Evolutionary conservation across 2,797 vertebrate species (phyloP).

Genomic region (Amphiprion clarkii): DNA sequence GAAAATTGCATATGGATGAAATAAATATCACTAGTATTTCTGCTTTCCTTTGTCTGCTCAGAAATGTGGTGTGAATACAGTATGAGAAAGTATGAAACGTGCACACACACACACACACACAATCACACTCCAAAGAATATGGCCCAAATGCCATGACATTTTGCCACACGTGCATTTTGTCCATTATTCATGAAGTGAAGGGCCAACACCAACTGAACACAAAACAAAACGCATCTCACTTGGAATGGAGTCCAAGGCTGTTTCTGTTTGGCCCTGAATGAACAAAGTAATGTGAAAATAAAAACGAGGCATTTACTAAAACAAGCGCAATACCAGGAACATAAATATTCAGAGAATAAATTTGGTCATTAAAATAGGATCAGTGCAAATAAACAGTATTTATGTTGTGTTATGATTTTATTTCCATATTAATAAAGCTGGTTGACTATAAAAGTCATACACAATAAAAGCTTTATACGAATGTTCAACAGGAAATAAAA

Average conservation of each 20-base stretch:
- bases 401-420: neutral
- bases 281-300: neutral
- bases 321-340: neutral
- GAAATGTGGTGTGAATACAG: conserved; percentile 21
- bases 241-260: conserved; percentile 20
- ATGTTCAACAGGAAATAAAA: neutral
- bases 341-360: neutral
- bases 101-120: neutral
- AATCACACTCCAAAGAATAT: conserved; percentile 30
- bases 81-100: conserved; percentile 1
- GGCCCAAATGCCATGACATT: conserved; percentile 84
- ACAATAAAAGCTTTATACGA: neutral
- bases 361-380: neutral
- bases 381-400: neutral
- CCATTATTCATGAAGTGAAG: conserved; percentile 81
- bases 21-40: conserved; percentile 7
- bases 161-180: conserved; percentile 69
- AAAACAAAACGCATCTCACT: conserved; percentile 50
- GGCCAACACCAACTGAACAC: conserved; percentile 50
- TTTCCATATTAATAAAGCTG: neutral
- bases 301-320: neutral
- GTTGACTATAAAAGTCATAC: no score
- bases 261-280: conserved; percentile 22
- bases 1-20: neutral
- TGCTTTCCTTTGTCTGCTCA: conserved; percentile 13